Conservation (phyloP, 2,797 vertebrate species). For the Natrix natrix region DNA sequence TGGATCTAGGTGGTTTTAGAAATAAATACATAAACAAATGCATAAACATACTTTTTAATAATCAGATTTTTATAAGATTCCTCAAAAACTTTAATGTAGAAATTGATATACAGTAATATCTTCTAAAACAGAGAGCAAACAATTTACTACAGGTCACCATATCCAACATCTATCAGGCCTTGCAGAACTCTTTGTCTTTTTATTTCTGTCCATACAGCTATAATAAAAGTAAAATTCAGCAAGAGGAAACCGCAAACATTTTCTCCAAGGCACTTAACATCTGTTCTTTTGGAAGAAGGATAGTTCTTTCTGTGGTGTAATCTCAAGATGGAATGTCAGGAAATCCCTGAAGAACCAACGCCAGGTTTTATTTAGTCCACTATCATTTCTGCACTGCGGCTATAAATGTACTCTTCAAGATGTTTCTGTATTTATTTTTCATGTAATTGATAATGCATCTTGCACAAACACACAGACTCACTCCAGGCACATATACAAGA, state of each 20-base stretch:
- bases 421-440: conserved; percentile 39
- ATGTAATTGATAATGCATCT: conserved; percentile 23
- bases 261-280: neutral
- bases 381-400: neutral
- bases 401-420: neutral
- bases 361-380: conserved; percentile 11
- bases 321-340: conserved; percentile 7
- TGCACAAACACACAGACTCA: neutral
- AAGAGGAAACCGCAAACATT: neutral
- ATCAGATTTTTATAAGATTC: neutral
- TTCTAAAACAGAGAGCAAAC: neutral
- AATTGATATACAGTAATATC: neutral
- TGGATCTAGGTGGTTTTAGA: neutral
- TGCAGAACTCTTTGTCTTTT: neutral
- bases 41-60: neutral
- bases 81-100: neutral
- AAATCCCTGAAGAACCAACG: conserved; percentile 8
- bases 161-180: neutral
- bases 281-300: neutral
- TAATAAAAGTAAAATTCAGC: conserved; percentile 9
- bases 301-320: neutral
- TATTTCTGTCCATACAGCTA: conserved; percentile 1
- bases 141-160: neutral
- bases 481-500: conserved; percentile 8
- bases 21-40: neutral